Evolutionary conservation across 2,888 invertebrate species (phyloP).

Genomic region (Rhingia rostrata): DNA sequence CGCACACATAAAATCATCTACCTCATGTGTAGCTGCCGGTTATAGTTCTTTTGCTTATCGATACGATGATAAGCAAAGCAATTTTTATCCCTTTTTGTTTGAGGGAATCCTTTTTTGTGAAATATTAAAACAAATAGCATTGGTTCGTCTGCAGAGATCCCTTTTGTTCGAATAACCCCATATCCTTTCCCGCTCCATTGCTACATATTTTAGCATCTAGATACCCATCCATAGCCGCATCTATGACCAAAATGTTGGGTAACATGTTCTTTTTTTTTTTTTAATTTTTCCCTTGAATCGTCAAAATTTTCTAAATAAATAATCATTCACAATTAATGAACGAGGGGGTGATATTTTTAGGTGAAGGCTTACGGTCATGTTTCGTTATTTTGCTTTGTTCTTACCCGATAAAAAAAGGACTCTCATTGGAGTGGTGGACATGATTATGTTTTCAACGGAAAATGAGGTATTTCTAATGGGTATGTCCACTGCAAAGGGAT

Average conservation of each 20-base stretch:
- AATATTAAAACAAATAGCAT: constrained; percentile 71
- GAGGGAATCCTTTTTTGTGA: constrained; percentile 56
- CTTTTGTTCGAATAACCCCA: background rate
- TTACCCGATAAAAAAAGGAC: constrained; percentile 24
- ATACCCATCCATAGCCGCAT: constrained; percentile 3
- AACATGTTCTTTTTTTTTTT: constrained; percentile 50
- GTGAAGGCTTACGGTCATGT: constrained; percentile 44
- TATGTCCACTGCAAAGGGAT: constrained; percentile 58
- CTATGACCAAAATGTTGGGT: constrained; percentile 37
- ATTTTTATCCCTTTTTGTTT: constrained; percentile 24
- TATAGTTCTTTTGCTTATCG: constrained; percentile 66
- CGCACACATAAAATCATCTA: background rate
- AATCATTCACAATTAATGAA: constrained; percentile 74
- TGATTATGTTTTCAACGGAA: constrained; percentile 48
- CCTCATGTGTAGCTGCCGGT: constrained; percentile 34
- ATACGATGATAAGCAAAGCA: constrained; percentile 42
- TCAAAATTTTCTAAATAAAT: constrained; percentile 74
- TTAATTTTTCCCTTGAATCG: constrained; percentile 38
- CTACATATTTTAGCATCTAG: background rate
- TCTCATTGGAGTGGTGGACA: constrained; percentile 30
- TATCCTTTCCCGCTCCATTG: background rate
- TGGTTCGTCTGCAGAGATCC: constrained; percentile 26
- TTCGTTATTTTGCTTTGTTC: constrained; percentile 37
- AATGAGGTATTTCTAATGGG: constrained; percentile 44
- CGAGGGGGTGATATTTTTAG: constrained; percentile 25